Evolutionary conservation across 2,797 vertebrate genomes (phyloP), one percentile per base, ranked within the genome.

Genomic region (Syncerus caffer): DNA sequence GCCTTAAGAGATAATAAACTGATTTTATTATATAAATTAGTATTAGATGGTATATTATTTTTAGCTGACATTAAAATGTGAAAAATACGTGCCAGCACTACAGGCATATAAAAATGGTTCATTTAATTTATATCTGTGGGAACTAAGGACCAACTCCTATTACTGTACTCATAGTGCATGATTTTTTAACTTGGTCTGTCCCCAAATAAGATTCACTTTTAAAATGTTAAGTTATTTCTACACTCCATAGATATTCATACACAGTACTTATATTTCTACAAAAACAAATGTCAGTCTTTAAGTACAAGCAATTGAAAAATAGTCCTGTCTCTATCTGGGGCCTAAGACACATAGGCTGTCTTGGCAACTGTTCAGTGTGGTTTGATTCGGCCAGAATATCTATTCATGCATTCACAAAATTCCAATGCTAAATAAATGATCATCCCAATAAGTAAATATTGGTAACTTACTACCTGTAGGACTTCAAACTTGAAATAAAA

Each of bases 101-200:
- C 2, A 94, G 47, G 29, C 45, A 87, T 82, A 85, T 86, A 93
- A 96, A 95, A 79, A 93, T 51, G 50, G 27, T 34, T 94, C 7
- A 67, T 85, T 92, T 97, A 60, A 89, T 96, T 96, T 96, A 53
- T 92, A 96, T 45, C 47, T 76, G 8, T 64, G 90, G 84, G n/a
- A 71, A 90, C n/a, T 23, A 64, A 78, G 38, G n/a, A 67, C 15
- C 8, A 92, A 67, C 45, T 97, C 16, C 51, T 86, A 89, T 58
- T 86, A 89, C 38, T 80, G 10, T 42, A 94, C 71, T 94, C 80
- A 95, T 23, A 85, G 15, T 83, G 11, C 15, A 4, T 83, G 15
- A n/a, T 78, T 90, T 87, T 87, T 50, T n/a, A 95, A 79, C 31
- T 84, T 94, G 87, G 92, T 58, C 45, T 60, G 12, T 85, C 34